These are phyloP conservation scores for Calidris pugnax DNA, from an alignment of 2,113 vertebrate genomes.

Conservation along the genomic window DNA sequence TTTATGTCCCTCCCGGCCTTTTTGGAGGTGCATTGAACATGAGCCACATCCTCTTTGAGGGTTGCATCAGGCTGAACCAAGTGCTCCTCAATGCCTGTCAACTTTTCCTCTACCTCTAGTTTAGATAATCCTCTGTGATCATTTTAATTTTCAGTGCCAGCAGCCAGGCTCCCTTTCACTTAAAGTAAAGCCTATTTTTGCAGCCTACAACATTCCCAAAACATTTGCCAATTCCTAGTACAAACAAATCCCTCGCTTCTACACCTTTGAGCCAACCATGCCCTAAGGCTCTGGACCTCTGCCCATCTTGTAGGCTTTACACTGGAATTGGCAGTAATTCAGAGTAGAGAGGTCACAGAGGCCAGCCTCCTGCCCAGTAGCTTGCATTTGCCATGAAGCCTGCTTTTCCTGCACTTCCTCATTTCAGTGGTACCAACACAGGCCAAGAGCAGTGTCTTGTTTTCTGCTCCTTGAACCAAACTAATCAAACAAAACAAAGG, in stretches of 20 bases:
- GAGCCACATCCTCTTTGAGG: background rate
- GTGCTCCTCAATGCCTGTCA: background rate
- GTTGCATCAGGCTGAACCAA: background rate
- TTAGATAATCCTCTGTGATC: background rate
- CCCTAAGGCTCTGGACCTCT: background rate
- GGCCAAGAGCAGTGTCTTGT: background rate
- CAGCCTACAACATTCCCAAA: background rate
- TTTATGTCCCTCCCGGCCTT: background rate
- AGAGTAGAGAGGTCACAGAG: background rate
- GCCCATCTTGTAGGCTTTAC: background rate
- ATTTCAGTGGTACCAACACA: background rate
- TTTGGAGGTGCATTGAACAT: background rate
- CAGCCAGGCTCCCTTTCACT: background rate
- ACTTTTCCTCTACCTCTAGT: background rate
- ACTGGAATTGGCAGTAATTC: background rate
- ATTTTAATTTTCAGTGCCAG: background rate
- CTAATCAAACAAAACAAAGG: background rate
- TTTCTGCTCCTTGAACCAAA: background rate
- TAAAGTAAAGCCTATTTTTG: background rate
- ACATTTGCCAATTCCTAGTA: background rate
- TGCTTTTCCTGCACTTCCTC: background rate
- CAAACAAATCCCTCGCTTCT: background rate
- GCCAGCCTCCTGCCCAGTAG: background rate
- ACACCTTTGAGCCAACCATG: background rate
- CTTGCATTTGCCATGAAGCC: background rate